Conservation (phyloP, 2,797 vertebrate species). For the Coregonus ussuriensis region DNA sequence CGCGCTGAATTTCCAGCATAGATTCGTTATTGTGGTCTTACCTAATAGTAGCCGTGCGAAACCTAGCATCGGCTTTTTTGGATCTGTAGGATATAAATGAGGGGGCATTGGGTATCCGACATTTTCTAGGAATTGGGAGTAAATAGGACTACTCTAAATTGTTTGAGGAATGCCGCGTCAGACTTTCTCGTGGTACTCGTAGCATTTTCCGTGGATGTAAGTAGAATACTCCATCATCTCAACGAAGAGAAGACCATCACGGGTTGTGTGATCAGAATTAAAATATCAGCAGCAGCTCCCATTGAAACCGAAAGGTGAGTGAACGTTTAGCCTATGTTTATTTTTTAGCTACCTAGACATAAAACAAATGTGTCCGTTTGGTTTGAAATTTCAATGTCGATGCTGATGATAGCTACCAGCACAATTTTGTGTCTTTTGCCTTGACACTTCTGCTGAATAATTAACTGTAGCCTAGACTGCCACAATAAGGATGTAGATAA, state of each 20-base stretch:
- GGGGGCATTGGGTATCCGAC: constrained; percentile 12
- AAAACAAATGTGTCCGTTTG: background rate
- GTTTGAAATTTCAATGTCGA: constrained; percentile 10
- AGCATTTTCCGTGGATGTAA: constrained; percentile 64
- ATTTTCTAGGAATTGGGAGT: constrained; percentile 44
- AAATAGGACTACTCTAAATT: constrained; percentile 25
- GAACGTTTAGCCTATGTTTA: constrained; percentile 11
- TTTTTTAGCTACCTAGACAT: background rate
- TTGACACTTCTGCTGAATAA: background rate
- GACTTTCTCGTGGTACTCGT: constrained; percentile 39
- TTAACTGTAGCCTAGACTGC: no score
- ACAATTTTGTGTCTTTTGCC: background rate
- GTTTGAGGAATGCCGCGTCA: constrained; percentile 10
- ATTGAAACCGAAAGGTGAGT: constrained; percentile 69
- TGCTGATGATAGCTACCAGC: constrained; percentile 1
- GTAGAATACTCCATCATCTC: constrained; percentile 52
- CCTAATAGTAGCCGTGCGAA: constrained; percentile 1
- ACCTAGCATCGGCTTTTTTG: constrained; percentile 25
- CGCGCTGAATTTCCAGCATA: constrained; percentile 48
- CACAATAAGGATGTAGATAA: no score
- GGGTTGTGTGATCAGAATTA: constrained; percentile 37
- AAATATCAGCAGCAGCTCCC: constrained; percentile 34
- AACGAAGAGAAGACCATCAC: constrained; percentile 34
- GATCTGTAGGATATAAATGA: constrained; percentile 57
- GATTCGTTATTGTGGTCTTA: constrained; percentile 30